Percentiles rank a stretch among this genome's conserved stretches.
These are phyloP conservation scores for Coptodon bakossiorum DNA, from an alignment of 2,113 vertebrate species.

Conservation along the genomic window DNA sequence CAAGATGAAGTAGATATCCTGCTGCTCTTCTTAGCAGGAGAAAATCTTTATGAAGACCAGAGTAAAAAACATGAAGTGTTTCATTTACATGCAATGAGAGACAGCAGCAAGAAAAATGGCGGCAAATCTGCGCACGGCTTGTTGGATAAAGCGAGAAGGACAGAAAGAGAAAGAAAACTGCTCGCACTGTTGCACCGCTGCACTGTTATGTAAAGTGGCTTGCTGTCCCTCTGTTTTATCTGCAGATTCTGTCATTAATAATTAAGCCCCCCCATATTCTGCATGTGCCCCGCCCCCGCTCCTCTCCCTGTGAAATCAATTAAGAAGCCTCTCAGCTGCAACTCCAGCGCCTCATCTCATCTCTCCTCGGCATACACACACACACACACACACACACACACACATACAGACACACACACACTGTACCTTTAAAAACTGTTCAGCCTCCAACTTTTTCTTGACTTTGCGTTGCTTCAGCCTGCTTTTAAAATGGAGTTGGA, in stretches of 20 bases:
- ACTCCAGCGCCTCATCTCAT: constrained; percentile 45
- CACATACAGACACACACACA: constrained; percentile 3
- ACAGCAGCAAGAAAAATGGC: constrained; percentile 5
- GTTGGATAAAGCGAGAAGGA: constrained; percentile 3
- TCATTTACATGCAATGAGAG: background rate
- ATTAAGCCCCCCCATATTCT: constrained; percentile 67
- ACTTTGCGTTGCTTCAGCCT: background rate
- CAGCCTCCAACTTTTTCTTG: constrained; percentile 30
- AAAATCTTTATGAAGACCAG: constrained; percentile 37
- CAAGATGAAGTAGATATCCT: constrained; percentile 6
- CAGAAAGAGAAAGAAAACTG: constrained; percentile 27
- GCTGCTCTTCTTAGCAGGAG: background rate
- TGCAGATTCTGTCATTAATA: constrained; percentile 75
- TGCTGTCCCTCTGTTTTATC: constrained; percentile 71
- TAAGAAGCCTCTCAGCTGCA: constrained; percentile 69
- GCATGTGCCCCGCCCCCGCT: constrained; percentile 61
- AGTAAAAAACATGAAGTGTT: constrained; percentile 9
- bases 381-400: constrained; percentile 9
- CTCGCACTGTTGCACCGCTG: constrained; percentile 55
- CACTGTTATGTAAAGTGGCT: constrained; percentile 71
- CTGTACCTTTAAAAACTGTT: constrained; percentile 29
- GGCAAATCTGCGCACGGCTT: background rate
- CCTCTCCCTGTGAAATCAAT: constrained; percentile 79
- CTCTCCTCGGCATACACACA: constrained; percentile 4
- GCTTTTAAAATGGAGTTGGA: constrained; percentile 17